Conservation (phyloP, 2,797 vertebrate genomes). For the Rhinogobio ventralis region DNA sequence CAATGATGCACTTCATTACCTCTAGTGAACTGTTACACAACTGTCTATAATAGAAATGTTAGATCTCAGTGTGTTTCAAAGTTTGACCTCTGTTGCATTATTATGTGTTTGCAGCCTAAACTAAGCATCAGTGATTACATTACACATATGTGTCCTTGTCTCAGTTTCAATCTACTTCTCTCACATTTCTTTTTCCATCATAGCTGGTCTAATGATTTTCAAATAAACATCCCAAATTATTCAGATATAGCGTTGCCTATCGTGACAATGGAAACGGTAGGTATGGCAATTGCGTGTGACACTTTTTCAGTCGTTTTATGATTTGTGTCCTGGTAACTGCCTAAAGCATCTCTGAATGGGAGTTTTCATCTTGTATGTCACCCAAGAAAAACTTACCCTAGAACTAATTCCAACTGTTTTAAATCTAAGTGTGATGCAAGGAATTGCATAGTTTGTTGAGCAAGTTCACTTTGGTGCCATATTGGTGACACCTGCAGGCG, state of each 20-base stretch:
- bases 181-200: not conserved
- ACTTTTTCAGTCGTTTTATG: not conserved
- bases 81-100: not conserved
- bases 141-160: constrained; percentile 4
- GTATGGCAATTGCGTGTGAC: constrained; percentile 32
- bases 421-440: constrained; percentile 9
- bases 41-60: not conserved
- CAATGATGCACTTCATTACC: not conserved
- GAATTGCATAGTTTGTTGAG: constrained; percentile 15
- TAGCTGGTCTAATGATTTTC: not conserved
- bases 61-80: constrained; percentile 4
- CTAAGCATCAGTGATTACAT: constrained; percentile 27
- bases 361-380: constrained; percentile 11
- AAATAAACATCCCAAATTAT: constrained; percentile 7
- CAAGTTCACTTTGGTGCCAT: not conserved
- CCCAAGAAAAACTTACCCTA: not conserved
- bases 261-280: constrained; percentile 53
- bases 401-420: not conserved
- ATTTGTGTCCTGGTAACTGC: not conserved
- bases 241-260: not conserved
- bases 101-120: constrained; percentile 32
- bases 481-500: not conserved
- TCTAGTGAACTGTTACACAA: not conserved
- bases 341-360: constrained; percentile 28
- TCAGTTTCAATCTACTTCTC: not conserved